These are phyloP conservation scores for Etheostoma spectabile DNA, from an alignment of 2,113 vertebrate species.

Conservation along the genomic window DNA sequence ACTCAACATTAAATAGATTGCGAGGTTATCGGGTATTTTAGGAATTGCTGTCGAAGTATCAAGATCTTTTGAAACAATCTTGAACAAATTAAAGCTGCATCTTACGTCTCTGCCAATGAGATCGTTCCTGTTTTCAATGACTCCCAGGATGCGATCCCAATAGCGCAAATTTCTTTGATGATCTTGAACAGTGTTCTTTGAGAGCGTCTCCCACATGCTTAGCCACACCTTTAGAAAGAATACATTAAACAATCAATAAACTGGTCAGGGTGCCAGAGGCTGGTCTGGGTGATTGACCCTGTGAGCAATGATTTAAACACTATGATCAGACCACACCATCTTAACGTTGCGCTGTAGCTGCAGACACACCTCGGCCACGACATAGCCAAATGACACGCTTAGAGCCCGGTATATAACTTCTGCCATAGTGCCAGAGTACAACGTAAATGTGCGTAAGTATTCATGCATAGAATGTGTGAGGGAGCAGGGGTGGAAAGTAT, in stretches of 20 bases:
- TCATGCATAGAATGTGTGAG: conserved; percentile 2
- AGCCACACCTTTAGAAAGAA: conserved; percentile 89
- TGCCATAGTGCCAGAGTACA: conserved; percentile 64
- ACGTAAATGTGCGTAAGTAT: not conserved
- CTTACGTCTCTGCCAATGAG: conserved; percentile 98
- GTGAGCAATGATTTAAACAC: conserved; percentile 78
- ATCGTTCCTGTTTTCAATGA: conserved; percentile 98
- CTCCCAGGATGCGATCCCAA: conserved; percentile 97
- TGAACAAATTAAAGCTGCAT: not conserved
- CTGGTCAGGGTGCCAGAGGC: conserved; percentile 52
- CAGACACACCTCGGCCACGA: conserved; percentile 69
- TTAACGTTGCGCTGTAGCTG: conserved; percentile 62
- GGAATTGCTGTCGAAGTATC: no score
- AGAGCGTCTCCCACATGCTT: conserved; percentile 99
- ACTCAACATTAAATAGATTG: not conserved
- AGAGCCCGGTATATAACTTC: conserved; percentile 46
- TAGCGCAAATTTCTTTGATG: conserved; percentile 97
- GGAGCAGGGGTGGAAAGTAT: not conserved
- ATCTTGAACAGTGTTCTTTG: conserved; percentile 95
- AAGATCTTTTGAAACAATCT: not conserved
- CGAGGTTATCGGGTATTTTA: not conserved
- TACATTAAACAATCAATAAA: not conserved
- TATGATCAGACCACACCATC: conserved; percentile 76
- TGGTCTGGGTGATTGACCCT: conserved; percentile 74
- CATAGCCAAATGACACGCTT: conserved; percentile 70